Percentiles rank a stretch among this genome's conserved stretches.
Evolutionary conservation across 2,888 invertebrate genomes (phyloP).

Genomic region (Stenoptilia bipunctidactyla): DNA sequence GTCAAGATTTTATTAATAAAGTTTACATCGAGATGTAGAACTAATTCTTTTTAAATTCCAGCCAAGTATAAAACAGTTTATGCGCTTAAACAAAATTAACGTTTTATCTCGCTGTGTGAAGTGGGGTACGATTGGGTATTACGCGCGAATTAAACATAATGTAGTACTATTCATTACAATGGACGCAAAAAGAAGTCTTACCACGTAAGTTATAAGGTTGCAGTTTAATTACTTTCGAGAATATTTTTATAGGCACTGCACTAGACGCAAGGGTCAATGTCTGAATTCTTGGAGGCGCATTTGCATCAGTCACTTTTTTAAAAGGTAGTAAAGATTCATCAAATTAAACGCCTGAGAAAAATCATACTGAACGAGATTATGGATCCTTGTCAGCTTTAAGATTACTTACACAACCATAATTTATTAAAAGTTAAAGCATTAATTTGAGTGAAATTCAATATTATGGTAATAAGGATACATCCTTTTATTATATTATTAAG

Average conservation of each 20-base stretch:
- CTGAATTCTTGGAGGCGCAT: slow-evolving; percentile 22
- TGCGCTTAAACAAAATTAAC: slow-evolving; percentile 15
- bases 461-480: no score
- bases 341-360: not conserved
- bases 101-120: slow-evolving; percentile 14
- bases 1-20: not conserved
- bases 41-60: not conserved
- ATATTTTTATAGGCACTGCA: slow-evolving; percentile 23
- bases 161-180: slow-evolving; percentile 25
- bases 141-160: slow-evolving; percentile 27
- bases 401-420: no score
- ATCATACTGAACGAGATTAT: no score
- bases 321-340: not conserved
- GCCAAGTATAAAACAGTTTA: not conserved
- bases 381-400: no score
- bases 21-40: not conserved
- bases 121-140: slow-evolving; percentile 22
- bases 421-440: no score
- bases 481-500: no score
- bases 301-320: not conserved
- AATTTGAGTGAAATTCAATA: no score
- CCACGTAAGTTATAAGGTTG: slow-evolving; percentile 13
- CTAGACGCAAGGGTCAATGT: slow-evolving; percentile 23
- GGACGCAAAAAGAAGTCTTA: slow-evolving; percentile 12
- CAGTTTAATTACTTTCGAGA: slow-evolving; percentile 9